Percentiles rank a stretch among this genome's conserved stretches.
These are phyloP conservation scores for Leptobrachium ailaonicum DNA, from an alignment of 2,113 vertebrate species.

Conservation along the genomic window DNA sequence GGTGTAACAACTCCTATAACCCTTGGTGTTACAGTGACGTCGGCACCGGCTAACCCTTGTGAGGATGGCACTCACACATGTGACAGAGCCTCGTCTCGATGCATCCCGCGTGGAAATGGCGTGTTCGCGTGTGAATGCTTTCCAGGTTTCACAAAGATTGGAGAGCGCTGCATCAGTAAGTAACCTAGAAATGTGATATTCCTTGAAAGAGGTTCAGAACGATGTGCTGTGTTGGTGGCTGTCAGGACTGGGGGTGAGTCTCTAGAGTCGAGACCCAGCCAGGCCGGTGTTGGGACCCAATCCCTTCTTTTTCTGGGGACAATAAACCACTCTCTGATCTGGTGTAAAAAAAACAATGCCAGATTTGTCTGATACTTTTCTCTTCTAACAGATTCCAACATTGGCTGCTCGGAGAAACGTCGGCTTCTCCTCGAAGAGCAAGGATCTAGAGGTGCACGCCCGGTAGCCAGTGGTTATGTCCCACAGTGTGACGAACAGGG, in stretches of 20 bases:
- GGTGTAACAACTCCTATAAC: too few species aligned
- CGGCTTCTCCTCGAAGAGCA: background rate
- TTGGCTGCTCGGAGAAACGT: background rate
- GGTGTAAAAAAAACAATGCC: too few species aligned
- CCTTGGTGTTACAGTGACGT: background rate
- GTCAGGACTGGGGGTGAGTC: too few species aligned
- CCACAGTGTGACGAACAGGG: constrained; percentile 85
- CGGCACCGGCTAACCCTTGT: constrained; percentile 54
- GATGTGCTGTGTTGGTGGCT: too few species aligned
- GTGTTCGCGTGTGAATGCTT: constrained; percentile 62
- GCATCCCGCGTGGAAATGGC: constrained; percentile 51
- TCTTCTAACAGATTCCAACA: background rate
- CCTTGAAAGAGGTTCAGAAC: too few species aligned
- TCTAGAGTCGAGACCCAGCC: too few species aligned
- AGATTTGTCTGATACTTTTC: background rate
- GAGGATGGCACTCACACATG: constrained; percentile 63
- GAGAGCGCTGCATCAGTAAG: constrained; percentile 62
- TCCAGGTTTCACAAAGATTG: constrained; percentile 54
- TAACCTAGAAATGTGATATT: background rate
- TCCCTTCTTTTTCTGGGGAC: too few species aligned
- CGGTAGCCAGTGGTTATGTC: constrained; percentile 64
- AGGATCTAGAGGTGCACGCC: constrained; percentile 53
- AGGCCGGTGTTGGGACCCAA: too few species aligned
- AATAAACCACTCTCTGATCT: too few species aligned
- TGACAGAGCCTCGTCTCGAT: constrained; percentile 52